phyloP scores from a whole-genome alignment of 1,140 invertebrate species.

The Sarcophaga bullata region DNA sequence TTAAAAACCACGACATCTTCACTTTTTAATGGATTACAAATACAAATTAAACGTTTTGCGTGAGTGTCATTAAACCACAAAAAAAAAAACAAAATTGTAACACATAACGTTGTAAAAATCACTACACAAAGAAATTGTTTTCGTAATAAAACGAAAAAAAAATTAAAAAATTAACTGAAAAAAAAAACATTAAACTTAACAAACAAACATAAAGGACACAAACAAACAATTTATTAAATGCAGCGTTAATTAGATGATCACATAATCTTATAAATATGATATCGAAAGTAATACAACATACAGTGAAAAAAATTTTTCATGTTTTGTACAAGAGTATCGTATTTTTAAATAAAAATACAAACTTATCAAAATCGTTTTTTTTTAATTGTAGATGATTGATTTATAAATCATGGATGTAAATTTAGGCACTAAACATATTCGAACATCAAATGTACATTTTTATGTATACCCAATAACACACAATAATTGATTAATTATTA shows the following conservation, averaged over 20 bases:
- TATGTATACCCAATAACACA: too few relatives aligned
- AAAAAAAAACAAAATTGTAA: neutral
- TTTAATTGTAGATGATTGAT: too few relatives aligned
- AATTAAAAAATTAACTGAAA: conserved; percentile 13
- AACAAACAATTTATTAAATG: conserved; percentile 15
- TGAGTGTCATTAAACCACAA: conserved; percentile 10
- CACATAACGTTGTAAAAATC: conserved; percentile 13
- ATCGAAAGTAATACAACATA: too few relatives aligned
- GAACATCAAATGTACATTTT: too few relatives aligned
- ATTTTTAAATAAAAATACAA: too few relatives aligned
- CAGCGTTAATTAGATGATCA: neutral
- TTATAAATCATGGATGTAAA: too few relatives aligned
- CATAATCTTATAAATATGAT: too few relatives aligned
- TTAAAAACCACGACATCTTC: neutral
- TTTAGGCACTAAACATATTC: too few relatives aligned
- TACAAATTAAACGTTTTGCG: conserved; percentile 4
- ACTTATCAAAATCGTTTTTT: too few relatives aligned
- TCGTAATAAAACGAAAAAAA: conserved; percentile 5
- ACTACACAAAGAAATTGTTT: conserved; percentile 36
- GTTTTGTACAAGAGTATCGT: too few relatives aligned
- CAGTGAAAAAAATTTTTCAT: too few relatives aligned
- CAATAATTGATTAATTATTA: too few relatives aligned
- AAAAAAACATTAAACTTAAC: conserved; percentile 19
- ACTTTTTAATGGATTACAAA: neutral
- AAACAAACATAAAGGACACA: conserved; percentile 10